Evolutionary conservation across 2,113 vertebrate species (phyloP), one percentile per base, ranked within the genome.

Genomic region (Glareola pratincola): DNA sequence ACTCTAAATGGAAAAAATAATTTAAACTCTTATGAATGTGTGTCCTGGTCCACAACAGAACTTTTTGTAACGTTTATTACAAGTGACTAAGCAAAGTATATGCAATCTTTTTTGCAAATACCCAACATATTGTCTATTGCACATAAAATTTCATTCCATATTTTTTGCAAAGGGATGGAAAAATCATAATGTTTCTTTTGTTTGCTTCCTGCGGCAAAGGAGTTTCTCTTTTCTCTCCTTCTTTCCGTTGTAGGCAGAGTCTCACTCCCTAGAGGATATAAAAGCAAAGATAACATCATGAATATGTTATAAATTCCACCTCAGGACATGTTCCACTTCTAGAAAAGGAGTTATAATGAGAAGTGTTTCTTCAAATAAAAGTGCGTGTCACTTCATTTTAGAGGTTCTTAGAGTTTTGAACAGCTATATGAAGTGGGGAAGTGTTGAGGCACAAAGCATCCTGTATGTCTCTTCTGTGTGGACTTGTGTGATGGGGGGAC

Each of bases 221-320:
- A 60, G 7, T 57, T 82, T 26, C 27, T 81, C 34, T 91, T 85
- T 91, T 82, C 53, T 87, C 41, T 74, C 64, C 45, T 51, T 81
- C 53, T 71, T 91, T 87, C 87, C 5, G 1, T 59, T 86, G 37
- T 51, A 86, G 73, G 34, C 41, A 88, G 76, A 88, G 34, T 75
- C 39, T 89, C 43, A 9, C 39, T 91, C 73, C 82, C 80, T 26
- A 76, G 69, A 92, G 92, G 57, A 76, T 30, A 18, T 39, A 91
- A 95, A 96, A 95, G 41, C 77, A 94, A 94, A 89, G 69, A 95
- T 47, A 81, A 9, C 23, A 37, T 57, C 50, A 79, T 79, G 69
- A 94, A 91, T 92, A 77, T 68, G 79, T 75, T 96, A 91, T 34
- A 89, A 92, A 92, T 95, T 94, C 24, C 36, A 95, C 88, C 94